Evolutionary conservation across 2,797 vertebrate genomes (phyloP), one percentile per base, ranked within the genome.

Genomic region (Spinus olivaceus): DNA sequence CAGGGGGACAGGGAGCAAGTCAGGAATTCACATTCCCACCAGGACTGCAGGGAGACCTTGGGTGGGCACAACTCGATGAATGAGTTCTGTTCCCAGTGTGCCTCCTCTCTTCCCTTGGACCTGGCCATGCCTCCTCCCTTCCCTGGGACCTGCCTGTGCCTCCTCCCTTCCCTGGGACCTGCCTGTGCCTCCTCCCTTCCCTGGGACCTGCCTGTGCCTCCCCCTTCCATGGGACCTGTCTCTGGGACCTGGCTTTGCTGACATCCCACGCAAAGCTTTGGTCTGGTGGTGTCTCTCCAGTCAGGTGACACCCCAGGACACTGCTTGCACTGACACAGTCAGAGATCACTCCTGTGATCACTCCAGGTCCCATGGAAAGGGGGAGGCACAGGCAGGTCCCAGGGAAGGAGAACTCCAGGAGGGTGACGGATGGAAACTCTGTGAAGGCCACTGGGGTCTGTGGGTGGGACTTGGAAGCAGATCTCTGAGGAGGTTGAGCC

Each of bases 31-130:
- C 28, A 28, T 32, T 21, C 9, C 9, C 39, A 47, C 46, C 5
- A 0, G 17, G 41, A 42, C 41, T 42, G 41, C 0, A 0, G 14
- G 8, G 16, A 74, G n/a, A 5, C 9, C 35, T 37, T 0, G 1
- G 23, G 61, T 21, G 61, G 39, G 54, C 33, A 20, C 17, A 53
- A 1, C 12, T 63, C 2, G 49, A 49, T 37, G 27, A 76, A 54
- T 0, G 0, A 33, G 77, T 23, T 57, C 9, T 2, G 1, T 33
- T 60, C 50, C 27, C 28, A 44, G n/a, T 1, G 11, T 8, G 12
- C 17, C 33, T 86, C 7, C 51, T 51, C 50, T 27, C 50, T 30
- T 30, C 28, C 16, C 7, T 41, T 16, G 49, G 49, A 49, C 24
- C 24, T 27, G 47, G 9, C 25, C 27, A 16, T 50, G 49, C 49